These are phyloP conservation scores for Cosmia pyralina DNA, from an alignment of 2,888 invertebrate genomes.

Conservation along the genomic window DNA sequence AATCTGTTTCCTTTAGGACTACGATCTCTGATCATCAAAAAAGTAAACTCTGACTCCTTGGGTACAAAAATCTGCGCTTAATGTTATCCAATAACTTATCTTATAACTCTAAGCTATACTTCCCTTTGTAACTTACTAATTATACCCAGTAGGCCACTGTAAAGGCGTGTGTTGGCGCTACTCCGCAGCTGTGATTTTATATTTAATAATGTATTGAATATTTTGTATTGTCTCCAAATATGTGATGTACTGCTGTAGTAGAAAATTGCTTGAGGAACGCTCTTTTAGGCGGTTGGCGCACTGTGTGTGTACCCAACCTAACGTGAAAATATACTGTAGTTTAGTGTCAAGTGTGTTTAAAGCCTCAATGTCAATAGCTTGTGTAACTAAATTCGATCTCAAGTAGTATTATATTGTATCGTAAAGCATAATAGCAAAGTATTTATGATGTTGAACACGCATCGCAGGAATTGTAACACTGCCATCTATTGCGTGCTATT, in stretches of 20 bases:
- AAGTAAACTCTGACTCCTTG: not conserved
- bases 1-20: not conserved
- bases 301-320: not conserved
- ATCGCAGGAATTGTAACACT: slow-evolving; percentile 11
- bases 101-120: slow-evolving; percentile 10
- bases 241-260: slow-evolving; percentile 21
- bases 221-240: slow-evolving; percentile 62
- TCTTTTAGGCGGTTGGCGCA: not conserved
- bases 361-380: slow-evolving; percentile 36
- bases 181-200: slow-evolving; percentile 70
- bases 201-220: slow-evolving; percentile 64
- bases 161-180: slow-evolving; percentile 53
- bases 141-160: slow-evolving; percentile 46
- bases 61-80: not conserved
- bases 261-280: slow-evolving; percentile 20
- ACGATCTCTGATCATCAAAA: not conserved
- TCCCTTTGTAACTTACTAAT: slow-evolving; percentile 31
- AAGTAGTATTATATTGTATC: slow-evolving; percentile 52
- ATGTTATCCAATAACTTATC: slow-evolving; percentile 1
- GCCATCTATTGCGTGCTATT: slow-evolving; percentile 48
- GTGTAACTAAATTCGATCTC: slow-evolving; percentile 57
- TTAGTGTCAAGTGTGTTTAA: slow-evolving; percentile 3
- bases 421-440: slow-evolving; percentile 42
- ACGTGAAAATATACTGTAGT: not conserved
- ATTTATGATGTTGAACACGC: slow-evolving; percentile 22